Base-by-base conservation (phyloP, 2,797 vertebrate genomes). In the Antennarius maculatus region DNA sequence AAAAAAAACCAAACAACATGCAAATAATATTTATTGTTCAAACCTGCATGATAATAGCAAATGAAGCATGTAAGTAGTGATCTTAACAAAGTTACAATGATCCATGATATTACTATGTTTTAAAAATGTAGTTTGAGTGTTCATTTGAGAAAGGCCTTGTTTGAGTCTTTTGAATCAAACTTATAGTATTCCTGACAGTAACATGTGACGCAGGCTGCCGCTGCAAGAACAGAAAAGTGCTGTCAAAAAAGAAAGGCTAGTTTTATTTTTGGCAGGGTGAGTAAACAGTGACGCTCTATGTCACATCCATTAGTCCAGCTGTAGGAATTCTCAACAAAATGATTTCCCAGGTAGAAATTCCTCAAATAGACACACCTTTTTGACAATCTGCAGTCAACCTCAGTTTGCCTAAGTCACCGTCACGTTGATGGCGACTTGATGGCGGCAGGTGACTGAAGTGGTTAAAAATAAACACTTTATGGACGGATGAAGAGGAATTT, bases 381-480 rank as follows among this genome's bases (percentile, higher is more conserved):
- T 56, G 7, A 55, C 48, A 41, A 37, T 52, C 64, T 61, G 31
- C 43, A 34, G 42, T 45, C 48, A 58, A 70, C 58, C 54, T 47
- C 7, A 18, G 51, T 75, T 66, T 34, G 48, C 47, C 31, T 17
- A 59, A 56, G 42, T 73, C 71, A 51, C 63, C 66, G 53, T 63
- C 62, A 56, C 34, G 31, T 56, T 61, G 43, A 18, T 45, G 39
- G 45, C 27, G 50, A 56, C 15, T n/a, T n/a, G n/a, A n/a, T n/a
- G 34, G 41, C 7, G 9, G 23, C 34, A 23, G 50, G 37, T 69
- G 58, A 41, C 15, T 3, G 46, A 60, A 61, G 52, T 42, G 2
- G 68, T 67, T 74, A 55, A 75, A 82, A 83, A 83, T 80, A 77
- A 60, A 69, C 27, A 14, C 39, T 64, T 62, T 48, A 42, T 55